Percentiles rank a stretch among this genome's conserved stretches.
phyloP scores from a whole-genome alignment of 2,888 invertebrate genomes.

The Volucella bombylans region DNA sequence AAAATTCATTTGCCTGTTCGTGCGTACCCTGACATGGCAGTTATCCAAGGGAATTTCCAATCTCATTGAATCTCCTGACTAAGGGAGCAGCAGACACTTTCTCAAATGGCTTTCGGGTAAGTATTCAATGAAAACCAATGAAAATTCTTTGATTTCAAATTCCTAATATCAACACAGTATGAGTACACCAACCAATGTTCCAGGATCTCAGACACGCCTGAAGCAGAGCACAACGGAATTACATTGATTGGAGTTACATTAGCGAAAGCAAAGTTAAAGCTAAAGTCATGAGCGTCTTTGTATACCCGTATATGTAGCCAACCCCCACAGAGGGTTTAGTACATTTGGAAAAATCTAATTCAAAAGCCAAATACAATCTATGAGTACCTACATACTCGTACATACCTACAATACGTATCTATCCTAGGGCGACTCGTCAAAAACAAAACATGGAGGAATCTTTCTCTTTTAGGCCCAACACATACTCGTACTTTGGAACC shows the following conservation, averaged over 20 bases:
- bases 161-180: slow-evolving; percentile 45
- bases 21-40: slow-evolving; percentile 24
- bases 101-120: background rate
- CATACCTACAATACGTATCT: too few species aligned
- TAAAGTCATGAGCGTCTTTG: too few species aligned
- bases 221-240: slow-evolving; percentile 40
- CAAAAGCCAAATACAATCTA: slow-evolving; percentile 21
- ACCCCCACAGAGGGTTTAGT: background rate
- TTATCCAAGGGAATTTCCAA: slow-evolving; percentile 42
- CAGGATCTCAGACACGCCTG: slow-evolving; percentile 24
- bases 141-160: slow-evolving; percentile 65
- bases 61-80: slow-evolving; percentile 12
- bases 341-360: slow-evolving; percentile 23
- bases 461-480: background rate
- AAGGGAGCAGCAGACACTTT: background rate
- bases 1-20: too few species aligned
- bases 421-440: slow-evolving; percentile 39
- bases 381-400: background rate
- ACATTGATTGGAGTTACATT: slow-evolving; percentile 64
- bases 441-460: slow-evolving; percentile 17
- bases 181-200: slow-evolving; percentile 18
- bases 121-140: slow-evolving; percentile 45
- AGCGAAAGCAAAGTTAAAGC: slow-evolving; percentile 29
- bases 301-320: background rate
- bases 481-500: background rate